Evolutionary conservation across 2,113 vertebrate species (phyloP).

Genomic region (Macaca nemestrina): DNA sequence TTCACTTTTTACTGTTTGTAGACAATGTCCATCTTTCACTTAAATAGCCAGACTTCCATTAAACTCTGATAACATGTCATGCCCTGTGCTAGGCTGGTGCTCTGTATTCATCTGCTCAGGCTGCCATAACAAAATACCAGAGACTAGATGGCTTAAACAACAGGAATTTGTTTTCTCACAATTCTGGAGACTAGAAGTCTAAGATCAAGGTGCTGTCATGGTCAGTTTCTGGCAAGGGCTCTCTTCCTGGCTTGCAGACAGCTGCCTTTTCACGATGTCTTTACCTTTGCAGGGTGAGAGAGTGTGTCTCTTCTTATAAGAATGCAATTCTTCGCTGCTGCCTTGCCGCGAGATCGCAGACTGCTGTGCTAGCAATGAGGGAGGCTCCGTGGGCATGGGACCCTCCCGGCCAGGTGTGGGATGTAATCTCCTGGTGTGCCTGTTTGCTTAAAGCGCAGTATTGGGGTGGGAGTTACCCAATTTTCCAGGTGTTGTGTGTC

Average conservation of each 20-base stretch:
- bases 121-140: not conserved
- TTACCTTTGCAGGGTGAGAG: not conserved
- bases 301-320: constrained; percentile 16
- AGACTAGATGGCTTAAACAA: not conserved
- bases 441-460: too few relatives aligned
- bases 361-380: too few relatives aligned
- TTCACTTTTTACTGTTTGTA: constrained; percentile 1
- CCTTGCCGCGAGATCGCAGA: too few relatives aligned
- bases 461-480: too few relatives aligned
- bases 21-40: not conserved
- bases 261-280: not conserved
- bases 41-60: not conserved
- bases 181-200: not conserved
- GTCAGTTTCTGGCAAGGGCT: not conserved
- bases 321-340: not conserved
- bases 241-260: not conserved
- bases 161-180: not conserved
- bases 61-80: constrained; percentile 22
- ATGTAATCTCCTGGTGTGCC: too few relatives aligned
- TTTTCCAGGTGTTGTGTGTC: too few relatives aligned
- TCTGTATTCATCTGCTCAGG: not conserved
- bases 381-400: too few relatives aligned
- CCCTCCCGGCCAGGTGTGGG: too few relatives aligned
- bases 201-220: not conserved
- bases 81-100: not conserved